Evolutionary conservation across 2,888 invertebrate species (phyloP), one percentile per base, ranked within the genome.

Genomic region (Eupelmus urozonus): DNA sequence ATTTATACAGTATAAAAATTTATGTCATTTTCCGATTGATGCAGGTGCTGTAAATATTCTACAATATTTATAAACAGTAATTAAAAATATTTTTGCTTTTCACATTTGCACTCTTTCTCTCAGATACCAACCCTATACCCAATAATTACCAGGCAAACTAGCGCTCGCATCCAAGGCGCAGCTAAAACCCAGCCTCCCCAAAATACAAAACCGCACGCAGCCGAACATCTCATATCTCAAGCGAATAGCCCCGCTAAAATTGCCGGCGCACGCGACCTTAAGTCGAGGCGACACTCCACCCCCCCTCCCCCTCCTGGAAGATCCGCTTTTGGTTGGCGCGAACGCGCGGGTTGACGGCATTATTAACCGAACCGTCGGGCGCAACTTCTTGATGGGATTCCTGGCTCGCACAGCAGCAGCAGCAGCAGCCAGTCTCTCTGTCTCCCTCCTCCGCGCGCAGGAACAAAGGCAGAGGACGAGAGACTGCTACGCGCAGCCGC

Each of bases 301-400:
- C 9, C 9, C 34, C 9, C 34, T 34, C 13, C 45, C 13, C 9
- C 16, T 45, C 13, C 16, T 42, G n/a, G 42, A 57, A 45, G 34
- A 62, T 62, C 40, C 49, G 42, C 57, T 57, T 59, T 34, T 18
- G 57, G 25, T 42, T 34, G n/a, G 34, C 11, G 34, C 45, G 53
- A 18, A 60, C 20, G 27, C 40, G n/a, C 55, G 60, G 53, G 72
- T 72, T 49, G 71, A 66, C 57, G 78, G 81, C 80, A 84, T 85
- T 86, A 85, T 86, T 84, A 85, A 85, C 82, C 81, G 80, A 82
- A 83, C 82, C 80, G 82, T 53, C 18, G 53, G 34, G 34, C 9
- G 9, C 81, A 85, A 83, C 83, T 85, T 85, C 83, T 81, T 83
- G 83, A 85, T 83, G 82, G 84, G 84, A 85, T 85, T 85, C 83